Percentiles rank a stretch among this genome's conserved stretches.
These are phyloP conservation scores for Eupithecia pulchellata DNA, from an alignment of 2,888 invertebrate species.

Conservation along the genomic window DNA sequence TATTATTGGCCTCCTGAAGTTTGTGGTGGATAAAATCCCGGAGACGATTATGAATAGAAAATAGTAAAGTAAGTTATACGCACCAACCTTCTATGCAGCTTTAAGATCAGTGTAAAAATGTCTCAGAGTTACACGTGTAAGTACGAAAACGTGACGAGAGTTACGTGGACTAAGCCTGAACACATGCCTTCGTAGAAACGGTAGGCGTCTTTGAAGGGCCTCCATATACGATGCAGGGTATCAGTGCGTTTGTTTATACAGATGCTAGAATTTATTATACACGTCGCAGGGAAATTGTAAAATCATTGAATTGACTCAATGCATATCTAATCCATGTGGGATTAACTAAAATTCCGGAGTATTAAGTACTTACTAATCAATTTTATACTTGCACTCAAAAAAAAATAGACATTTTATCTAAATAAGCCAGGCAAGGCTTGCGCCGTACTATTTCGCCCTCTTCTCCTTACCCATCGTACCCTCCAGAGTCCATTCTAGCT, in stretches of 20 bases:
- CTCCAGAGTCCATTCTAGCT: too few relatives aligned
- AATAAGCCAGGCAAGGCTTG: too few relatives aligned
- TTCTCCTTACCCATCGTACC: too few relatives aligned
- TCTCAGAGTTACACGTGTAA: neutral
- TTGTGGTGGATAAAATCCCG: neutral
- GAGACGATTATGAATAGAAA: neutral
- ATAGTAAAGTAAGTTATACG: neutral
- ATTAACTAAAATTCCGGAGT: too few relatives aligned
- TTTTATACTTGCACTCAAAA: too few relatives aligned
- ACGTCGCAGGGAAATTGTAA: neutral
- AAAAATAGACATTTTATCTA: too few relatives aligned
- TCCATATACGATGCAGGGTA: neutral
- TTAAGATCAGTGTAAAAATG: neutral
- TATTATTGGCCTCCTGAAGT: too few relatives aligned
- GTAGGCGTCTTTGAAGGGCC: neutral
- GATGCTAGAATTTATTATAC: neutral
- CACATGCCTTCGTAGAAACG: neutral
- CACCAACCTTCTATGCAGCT: neutral
- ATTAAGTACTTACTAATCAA: too few relatives aligned
- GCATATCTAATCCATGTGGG: too few relatives aligned
- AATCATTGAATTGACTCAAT: neutral
- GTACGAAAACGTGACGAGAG: neutral
- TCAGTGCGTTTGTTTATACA: neutral
- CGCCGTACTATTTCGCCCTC: too few relatives aligned
- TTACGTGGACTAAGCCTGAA: neutral